These are phyloP conservation scores for Chaetodon trifascialis DNA, from an alignment of 2,113 vertebrate species.

Conservation along the genomic window DNA sequence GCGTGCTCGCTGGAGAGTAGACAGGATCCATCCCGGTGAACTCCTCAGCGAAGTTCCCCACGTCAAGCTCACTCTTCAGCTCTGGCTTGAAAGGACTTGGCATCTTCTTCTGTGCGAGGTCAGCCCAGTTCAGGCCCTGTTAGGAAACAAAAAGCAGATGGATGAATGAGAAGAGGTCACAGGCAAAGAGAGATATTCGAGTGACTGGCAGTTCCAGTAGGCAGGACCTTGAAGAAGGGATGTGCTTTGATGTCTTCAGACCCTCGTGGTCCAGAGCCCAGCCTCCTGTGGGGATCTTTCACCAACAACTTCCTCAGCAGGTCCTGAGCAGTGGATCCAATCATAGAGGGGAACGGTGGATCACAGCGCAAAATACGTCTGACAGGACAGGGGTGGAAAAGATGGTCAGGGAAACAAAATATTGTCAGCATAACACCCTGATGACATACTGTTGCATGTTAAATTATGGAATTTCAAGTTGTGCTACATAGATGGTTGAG, in stretches of 20 bases:
- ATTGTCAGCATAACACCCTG: neutral
- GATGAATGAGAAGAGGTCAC: neutral
- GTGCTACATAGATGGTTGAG: neutral
- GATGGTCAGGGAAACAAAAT: neutral
- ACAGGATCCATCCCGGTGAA: slow-evolving; percentile 94
- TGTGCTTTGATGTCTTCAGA: slow-evolving; percentile 91
- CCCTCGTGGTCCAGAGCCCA: slow-evolving; percentile 89
- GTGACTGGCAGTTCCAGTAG: neutral
- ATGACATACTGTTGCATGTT: neutral
- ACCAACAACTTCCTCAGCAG: slow-evolving; percentile 89
- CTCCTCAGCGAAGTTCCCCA: slow-evolving; percentile 93
- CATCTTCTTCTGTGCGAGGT: slow-evolving; percentile 87
- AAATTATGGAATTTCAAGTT: neutral
- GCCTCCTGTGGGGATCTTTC: slow-evolving; percentile 91
- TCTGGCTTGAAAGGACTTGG: slow-evolving; percentile 90
- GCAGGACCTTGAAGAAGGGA: slow-evolving; percentile 90
- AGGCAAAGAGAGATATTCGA: neutral
- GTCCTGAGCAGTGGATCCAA: slow-evolving; percentile 89
- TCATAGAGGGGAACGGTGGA: slow-evolving; percentile 90
- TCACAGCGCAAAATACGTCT: slow-evolving; percentile 93
- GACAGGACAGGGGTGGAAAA: neutral
- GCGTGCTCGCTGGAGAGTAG: slow-evolving; percentile 92
- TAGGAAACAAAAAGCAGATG: neutral
- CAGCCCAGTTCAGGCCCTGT: slow-evolving; percentile 90
- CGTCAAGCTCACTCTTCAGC: slow-evolving; percentile 91